Evolutionary conservation across 2,888 invertebrate species (phyloP).

Genomic region (Mesoligia furuncula): DNA sequence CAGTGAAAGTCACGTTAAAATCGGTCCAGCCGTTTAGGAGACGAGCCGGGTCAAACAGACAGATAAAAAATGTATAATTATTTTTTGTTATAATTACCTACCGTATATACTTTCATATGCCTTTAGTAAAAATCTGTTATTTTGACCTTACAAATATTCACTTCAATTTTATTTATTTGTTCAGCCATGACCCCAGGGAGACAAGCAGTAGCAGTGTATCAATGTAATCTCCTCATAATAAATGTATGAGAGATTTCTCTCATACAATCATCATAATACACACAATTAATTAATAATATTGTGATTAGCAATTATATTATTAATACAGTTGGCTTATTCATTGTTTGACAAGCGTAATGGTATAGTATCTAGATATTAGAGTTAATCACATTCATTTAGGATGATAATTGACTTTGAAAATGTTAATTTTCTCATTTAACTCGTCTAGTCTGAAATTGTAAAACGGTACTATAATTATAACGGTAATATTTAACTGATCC

Average conservation of each 20-base stretch:
- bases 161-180: background rate
- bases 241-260: background rate
- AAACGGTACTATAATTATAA: background rate
- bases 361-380: background rate
- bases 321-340: constrained; percentile 30
- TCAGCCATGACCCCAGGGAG: background rate
- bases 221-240: constrained; percentile 13
- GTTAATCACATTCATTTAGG: constrained; percentile 12
- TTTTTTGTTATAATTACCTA: too few relatives aligned
- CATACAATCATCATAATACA: background rate
- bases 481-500: too few relatives aligned
- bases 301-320: constrained; percentile 13
- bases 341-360: constrained; percentile 28
- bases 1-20: too few relatives aligned
- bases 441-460: background rate
- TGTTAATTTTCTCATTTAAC: background rate
- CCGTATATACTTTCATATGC: too few relatives aligned
- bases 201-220: too few relatives aligned
- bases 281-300: constrained; percentile 12
- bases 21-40: too few relatives aligned
- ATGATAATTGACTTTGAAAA: constrained; percentile 5
- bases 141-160: too few relatives aligned
- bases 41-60: too few relatives aligned
- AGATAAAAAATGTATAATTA: too few relatives aligned
- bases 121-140: too few relatives aligned